Percentiles rank a stretch among this genome's conserved stretches.
These are phyloP conservation scores for Barypeithes pellucidus DNA, from an alignment of 2,888 invertebrate genomes.

Conservation along the genomic window DNA sequence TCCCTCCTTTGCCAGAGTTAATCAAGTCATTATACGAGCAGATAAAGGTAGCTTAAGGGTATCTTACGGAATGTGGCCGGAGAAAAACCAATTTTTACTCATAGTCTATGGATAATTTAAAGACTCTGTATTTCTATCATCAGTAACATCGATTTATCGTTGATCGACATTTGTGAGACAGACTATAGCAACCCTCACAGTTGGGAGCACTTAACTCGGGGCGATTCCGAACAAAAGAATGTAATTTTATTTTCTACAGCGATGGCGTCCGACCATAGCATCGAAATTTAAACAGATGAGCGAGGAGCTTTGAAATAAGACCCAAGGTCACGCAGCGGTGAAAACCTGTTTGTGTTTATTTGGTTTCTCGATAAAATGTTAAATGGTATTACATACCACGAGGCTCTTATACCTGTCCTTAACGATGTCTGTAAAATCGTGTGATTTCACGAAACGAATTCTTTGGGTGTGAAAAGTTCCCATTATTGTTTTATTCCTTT, in stretches of 20 bases:
- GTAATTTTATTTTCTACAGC: conserved; percentile 37
- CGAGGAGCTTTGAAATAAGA: conserved; percentile 28
- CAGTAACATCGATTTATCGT: neutral
- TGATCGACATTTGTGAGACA: conserved; percentile 2
- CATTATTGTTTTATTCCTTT: neutral
- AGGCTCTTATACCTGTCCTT: conserved; percentile 14
- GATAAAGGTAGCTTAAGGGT: no score
- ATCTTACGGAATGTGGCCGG: no score
- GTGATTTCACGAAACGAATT: conserved; percentile 5
- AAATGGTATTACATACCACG: conserved; percentile 34
- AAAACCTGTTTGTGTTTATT: conserved; percentile 39
- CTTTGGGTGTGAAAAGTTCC: conserved; percentile 8
- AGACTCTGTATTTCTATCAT: no score
- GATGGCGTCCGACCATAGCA: conserved; percentile 32
- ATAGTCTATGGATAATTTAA: no score
- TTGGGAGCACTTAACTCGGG: conserved; percentile 31
- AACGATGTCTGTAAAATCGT: conserved; percentile 18
- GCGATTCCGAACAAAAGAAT: conserved; percentile 36
- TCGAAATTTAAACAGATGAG: conserved; percentile 36
- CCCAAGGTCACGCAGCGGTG: conserved; percentile 31
- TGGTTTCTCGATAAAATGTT: conserved; percentile 29
- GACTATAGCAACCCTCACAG: conserved; percentile 31
- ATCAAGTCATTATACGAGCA: no score
- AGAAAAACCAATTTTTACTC: no score
- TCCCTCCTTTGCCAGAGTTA: neutral